Conservation (phyloP, 2,797 vertebrate species). For the Characodon lateralis region DNA sequence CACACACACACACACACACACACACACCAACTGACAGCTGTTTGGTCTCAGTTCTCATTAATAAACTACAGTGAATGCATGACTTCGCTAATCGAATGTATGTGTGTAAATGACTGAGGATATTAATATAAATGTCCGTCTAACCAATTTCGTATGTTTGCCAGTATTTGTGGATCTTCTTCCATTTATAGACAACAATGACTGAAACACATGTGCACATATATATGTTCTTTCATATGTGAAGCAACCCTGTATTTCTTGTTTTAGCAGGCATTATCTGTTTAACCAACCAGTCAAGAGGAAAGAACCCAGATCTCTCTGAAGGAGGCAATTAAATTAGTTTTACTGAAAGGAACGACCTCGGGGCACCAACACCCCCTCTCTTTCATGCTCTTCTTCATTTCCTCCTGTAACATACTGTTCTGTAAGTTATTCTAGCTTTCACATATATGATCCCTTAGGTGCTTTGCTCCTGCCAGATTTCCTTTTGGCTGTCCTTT, state of each 20-base stretch:
- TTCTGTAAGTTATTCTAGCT: slow-evolving; percentile 11
- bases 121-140: slow-evolving; percentile 18
- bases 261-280: slow-evolving; percentile 53
- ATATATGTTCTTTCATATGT: neutral
- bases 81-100: slow-evolving; percentile 34
- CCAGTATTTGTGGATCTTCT: neutral
- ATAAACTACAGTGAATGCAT: slow-evolving; percentile 62
- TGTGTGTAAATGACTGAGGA: slow-evolving; percentile 13
- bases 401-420: slow-evolving; percentile 6
- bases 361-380: slow-evolving; percentile 29
- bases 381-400: neutral
- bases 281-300: slow-evolving; percentile 70
- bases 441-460: slow-evolving; percentile 1
- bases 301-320: slow-evolving; percentile 60
- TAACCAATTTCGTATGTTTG: neutral
- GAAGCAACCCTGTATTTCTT: slow-evolving; percentile 36
- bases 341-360: slow-evolving; percentile 59
- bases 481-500: neutral
- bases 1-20: neutral
- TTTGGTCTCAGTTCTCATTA: slow-evolving; percentile 57
- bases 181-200: neutral
- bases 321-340: slow-evolving; percentile 74
- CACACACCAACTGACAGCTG: neutral
- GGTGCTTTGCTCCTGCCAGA: neutral
- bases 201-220: slow-evolving; percentile 5